These are phyloP conservation scores for Nansenia antarctica DNA, from an alignment of 2,113 vertebrate genomes.

Conservation along the genomic window DNA sequence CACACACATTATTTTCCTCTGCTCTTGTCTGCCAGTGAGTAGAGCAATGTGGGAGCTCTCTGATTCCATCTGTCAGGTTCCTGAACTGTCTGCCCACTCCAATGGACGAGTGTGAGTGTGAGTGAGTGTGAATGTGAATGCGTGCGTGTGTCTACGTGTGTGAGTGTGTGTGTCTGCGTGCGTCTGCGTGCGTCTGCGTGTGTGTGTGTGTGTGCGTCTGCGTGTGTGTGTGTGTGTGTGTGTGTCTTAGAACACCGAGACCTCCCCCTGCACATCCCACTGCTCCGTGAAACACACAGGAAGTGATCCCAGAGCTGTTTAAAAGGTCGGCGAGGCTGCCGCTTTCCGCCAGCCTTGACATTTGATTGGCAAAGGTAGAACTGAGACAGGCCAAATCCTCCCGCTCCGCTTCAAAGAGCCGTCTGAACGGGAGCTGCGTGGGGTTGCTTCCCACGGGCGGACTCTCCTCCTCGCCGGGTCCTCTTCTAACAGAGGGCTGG, in stretches of 20 bases:
- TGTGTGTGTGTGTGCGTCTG: no score
- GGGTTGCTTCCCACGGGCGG: conserved; percentile 11
- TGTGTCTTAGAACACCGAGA: no score
- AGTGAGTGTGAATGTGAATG: no score
- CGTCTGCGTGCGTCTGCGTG: no score
- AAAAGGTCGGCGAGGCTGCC: conserved; percentile 42
- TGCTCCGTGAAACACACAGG: conserved; percentile 40
- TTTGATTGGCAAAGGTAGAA: conserved; percentile 49
- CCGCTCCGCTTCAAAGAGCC: conserved; percentile 26
- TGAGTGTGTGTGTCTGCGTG: no score
- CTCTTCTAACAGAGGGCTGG: background rate
- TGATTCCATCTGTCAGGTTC: conserved; percentile 24
- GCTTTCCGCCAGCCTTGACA: conserved; percentile 41
- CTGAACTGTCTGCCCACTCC: conserved; percentile 1
- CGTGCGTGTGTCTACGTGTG: no score
- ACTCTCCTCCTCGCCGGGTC: conserved; percentile 3
- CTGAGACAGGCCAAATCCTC: conserved; percentile 9
- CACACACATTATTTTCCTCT: background rate
- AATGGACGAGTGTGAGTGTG: conserved; percentile 1
- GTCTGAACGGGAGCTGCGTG: conserved; percentile 25
- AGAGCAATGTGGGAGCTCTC: background rate
- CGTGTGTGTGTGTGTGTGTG: no score
- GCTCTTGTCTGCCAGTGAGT: background rate
- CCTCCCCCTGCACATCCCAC: background rate
- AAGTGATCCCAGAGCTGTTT: conserved; percentile 49